Base-by-base conservation (phyloP, 2,888 invertebrate genomes). In the Tinea semifulvella region DNA sequence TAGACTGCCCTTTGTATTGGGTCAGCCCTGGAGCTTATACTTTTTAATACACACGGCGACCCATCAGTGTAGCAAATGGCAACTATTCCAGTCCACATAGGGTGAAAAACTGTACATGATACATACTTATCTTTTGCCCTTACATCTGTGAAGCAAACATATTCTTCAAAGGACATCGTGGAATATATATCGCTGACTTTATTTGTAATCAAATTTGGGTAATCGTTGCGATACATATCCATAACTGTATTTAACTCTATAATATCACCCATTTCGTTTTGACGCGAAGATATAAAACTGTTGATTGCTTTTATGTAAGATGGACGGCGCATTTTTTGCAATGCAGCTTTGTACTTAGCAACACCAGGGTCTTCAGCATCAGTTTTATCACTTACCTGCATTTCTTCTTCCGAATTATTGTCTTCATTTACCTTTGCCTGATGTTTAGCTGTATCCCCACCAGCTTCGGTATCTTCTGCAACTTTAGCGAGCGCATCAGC, bases 101-200 rank as follows among this genome's bases (percentile, higher is more conserved):
- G 89, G 69, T 91, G 91, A 86, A 91, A 92, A 48, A 79, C 77
- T 10, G 86, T 75, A 48, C 84, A 75, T 4, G 86, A 84, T 27
- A 92, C 84, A 61, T 83, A 86, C 53, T 88, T 89, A 48, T 86
- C 83, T 58, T 84, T 84, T 48, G 87, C 88, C 56, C 84, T 76
- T 1, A 88, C 85, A 56, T 89, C 85, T 17, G 86, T 85, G 55
- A 89, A 89, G 54, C 87, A 86, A 42, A 86, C 79, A 50, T 85
- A 83, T 50, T 86, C 85, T 45, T 80, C 69, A 53, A 75, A 68
- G 11, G 60, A 53, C 71, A 69, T 71, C 1, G 71, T 60, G 48
- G 71, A 60, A 51, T 70, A 71, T 47, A 66, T 56, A 48, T 63
- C 65, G 6, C 58, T 55, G 6, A 55, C 53, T 49, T 68, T 63